These are phyloP conservation scores for Danio jaintianensis DNA, from an alignment of 2,797 vertebrate genomes.

Conservation along the genomic window DNA sequence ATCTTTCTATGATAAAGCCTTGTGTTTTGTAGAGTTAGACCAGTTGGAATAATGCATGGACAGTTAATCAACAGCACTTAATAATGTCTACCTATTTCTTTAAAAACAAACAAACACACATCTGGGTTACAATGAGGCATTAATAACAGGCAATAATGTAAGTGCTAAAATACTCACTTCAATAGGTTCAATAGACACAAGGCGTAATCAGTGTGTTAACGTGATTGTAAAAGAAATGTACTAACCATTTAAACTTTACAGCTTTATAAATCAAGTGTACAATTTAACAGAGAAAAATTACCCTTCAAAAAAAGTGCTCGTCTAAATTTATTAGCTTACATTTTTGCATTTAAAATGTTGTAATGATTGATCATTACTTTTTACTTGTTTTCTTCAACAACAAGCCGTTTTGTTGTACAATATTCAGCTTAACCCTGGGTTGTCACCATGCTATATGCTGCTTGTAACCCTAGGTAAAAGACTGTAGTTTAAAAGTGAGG, in stretches of 20 bases:
- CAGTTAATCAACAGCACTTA: slow-evolving; percentile 5
- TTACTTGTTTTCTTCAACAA: too few species aligned
- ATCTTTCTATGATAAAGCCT: not conserved
- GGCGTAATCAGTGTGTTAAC: not conserved
- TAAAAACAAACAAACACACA: not conserved
- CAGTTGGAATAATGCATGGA: not conserved
- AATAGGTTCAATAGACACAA: not conserved
- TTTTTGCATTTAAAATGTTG: not conserved
- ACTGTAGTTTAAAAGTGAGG: too few species aligned
- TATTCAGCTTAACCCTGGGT: too few species aligned
- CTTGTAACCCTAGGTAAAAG: too few species aligned
- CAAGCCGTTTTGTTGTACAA: too few species aligned
- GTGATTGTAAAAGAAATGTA: not conserved
- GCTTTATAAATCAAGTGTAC: not conserved
- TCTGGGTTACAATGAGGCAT: not conserved
- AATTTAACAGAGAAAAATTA: not conserved
- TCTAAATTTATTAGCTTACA: not conserved
- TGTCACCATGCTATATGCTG: too few species aligned
- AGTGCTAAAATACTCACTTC: not conserved
- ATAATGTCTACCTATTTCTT: not conserved
- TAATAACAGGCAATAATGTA: not conserved
- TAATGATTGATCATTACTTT: too few species aligned
- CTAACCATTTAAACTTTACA: not conserved
- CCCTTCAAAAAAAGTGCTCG: too few species aligned
- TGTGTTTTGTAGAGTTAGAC: not conserved